Conservation (phyloP, 2,113 vertebrate species). For the Cebidichthys violaceus region DNA sequence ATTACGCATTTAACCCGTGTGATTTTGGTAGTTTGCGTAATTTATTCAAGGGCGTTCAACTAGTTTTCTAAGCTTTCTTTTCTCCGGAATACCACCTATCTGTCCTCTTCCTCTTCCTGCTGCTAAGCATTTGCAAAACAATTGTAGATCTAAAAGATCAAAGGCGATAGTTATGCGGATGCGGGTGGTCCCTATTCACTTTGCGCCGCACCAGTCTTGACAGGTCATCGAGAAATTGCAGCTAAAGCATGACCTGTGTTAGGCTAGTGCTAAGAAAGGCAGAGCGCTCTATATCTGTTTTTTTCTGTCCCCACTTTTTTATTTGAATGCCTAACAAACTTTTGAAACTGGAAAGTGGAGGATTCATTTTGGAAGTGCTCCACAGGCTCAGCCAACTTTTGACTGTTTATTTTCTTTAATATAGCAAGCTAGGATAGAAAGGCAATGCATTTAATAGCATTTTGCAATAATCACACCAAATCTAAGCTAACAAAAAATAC, state of each 20-base stretch:
- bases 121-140: conserved; percentile 52
- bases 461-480: neutral
- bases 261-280: neutral
- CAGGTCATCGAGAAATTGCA: neutral
- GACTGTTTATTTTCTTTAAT: neutral
- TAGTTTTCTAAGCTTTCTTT: neutral
- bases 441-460: neutral
- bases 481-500: neutral
- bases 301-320: neutral
- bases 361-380: neutral
- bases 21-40: neutral
- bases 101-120: neutral
- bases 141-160: conserved; percentile 25
- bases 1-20: neutral
- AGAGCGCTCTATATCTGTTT: neutral
- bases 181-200: conserved; percentile 33
- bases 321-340: neutral
- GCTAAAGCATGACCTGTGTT: neutral
- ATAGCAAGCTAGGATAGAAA: neutral
- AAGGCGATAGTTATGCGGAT: conserved; percentile 44
- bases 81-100: rapidly evolving
- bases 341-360: neutral
- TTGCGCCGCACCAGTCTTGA: neutral
- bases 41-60: neutral
- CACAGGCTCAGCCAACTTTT: neutral